Evolutionary conservation across 2,797 vertebrate genomes (phyloP), one percentile per base, ranked within the genome.

Genomic region (Alosa sapidissima): DNA sequence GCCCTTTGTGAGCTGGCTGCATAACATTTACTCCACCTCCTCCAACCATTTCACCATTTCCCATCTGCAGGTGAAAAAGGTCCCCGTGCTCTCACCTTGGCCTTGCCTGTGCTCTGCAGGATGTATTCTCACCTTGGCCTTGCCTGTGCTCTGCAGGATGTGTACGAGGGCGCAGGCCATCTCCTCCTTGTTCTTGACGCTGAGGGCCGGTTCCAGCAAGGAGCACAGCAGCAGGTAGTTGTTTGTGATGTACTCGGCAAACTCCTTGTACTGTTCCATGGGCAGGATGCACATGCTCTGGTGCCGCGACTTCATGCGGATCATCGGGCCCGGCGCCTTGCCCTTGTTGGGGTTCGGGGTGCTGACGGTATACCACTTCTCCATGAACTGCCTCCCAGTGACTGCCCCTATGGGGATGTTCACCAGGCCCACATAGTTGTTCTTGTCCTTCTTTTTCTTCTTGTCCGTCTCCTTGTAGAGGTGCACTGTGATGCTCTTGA

Each of bases 201-300:
- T 98, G 90, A 98, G 96, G 82, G 96, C 96, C 0, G 96, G 96
- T 81, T 99, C 98, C 89, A 99, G 94, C 36, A 97, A 95, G 5
- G 95, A 96, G 87, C 98, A 99, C 7, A 99, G 94, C 93, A 97
- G 95, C 83, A 97, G 94, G 58, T 98, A 98, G 93, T 97, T 97
- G 92, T 97, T 96, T 86, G 97, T 98, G 87, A 99, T 95, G 89
- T 97, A 99, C 92, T 99, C 98, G 0, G 97, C 98, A 81, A 99
- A 98, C 89, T 99, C 98, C 88, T 99, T 99, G 92, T 99, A 99
- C 90, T 97, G 97, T 89, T 99, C 98, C 98, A 98, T 99, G 5
- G 98, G 98, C 88, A 99, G 87, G 92, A 99, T 97, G 90, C 93
- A 92, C 87, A 99, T 96, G 24, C 97, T 98, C 93, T 98, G 98